These are phyloP conservation scores for Pentamera pediparva DNA, from an alignment of 53 echinoderm and acorn worm genomes.

Conservation along the genomic window DNA sequence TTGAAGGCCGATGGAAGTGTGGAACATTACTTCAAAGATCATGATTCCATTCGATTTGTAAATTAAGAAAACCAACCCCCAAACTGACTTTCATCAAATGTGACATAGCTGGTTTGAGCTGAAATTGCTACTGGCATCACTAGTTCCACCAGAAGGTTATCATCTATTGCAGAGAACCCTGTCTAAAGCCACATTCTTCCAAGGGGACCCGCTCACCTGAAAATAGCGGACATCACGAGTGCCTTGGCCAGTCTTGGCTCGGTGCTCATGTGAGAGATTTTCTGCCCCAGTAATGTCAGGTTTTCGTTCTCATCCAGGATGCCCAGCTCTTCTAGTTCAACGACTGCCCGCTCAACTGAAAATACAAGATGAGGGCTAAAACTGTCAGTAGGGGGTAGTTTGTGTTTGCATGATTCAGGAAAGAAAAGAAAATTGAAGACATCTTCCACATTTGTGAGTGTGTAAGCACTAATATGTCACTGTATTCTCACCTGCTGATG, in stretches of 20 bases:
- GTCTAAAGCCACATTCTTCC: too few species aligned
- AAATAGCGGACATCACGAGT: conserved; percentile 64
- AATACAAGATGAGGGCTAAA: neutral
- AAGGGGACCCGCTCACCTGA: conserved; percentile 56
- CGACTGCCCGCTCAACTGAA: conserved; percentile 72
- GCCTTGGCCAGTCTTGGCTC: conserved; percentile 90
- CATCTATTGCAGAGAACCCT: too few species aligned
- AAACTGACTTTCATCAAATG: too few species aligned
- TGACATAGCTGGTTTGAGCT: too few species aligned
- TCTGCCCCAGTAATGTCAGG: conserved; percentile 67
- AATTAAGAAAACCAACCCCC: too few species aligned
- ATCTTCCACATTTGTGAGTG: neutral
- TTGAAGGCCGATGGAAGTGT: too few species aligned
- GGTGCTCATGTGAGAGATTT: conserved; percentile 51
- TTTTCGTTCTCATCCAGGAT: conserved; percentile 67
- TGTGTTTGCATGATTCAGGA: neutral
- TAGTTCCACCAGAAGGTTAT: too few species aligned
- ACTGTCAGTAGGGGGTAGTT: neutral
- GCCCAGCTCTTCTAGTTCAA: conserved; percentile 67
- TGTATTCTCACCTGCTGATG: too few species aligned
- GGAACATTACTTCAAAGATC: too few species aligned
- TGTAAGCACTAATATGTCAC: neutral
- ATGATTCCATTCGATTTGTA: too few species aligned
- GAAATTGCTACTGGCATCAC: too few species aligned
- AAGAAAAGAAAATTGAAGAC: neutral